These are phyloP conservation scores for Formica aserva DNA, from an alignment of 2,888 invertebrate species.

Conservation along the genomic window DNA sequence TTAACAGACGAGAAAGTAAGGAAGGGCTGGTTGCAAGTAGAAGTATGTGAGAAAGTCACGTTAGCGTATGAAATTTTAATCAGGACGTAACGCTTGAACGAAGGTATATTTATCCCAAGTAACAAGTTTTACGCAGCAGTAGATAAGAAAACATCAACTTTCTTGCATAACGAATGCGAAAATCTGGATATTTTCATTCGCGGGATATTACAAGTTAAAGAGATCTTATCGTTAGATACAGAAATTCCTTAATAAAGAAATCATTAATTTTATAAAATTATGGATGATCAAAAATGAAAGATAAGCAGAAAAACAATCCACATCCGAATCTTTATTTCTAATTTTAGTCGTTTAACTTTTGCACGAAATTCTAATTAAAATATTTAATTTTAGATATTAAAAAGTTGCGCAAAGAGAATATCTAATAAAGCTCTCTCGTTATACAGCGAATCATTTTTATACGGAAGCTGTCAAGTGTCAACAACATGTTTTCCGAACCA, in stretches of 20 bases:
- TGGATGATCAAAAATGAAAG: not conserved
- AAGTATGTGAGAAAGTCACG: constrained; percentile 39
- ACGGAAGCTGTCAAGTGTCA: not conserved
- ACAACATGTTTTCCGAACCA: not conserved
- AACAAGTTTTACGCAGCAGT: constrained; percentile 23
- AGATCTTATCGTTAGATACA: not conserved
- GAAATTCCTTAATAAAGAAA: not conserved
- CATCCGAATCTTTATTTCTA: not conserved
- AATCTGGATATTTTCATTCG: constrained; percentile 25
- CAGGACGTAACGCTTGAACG: constrained; percentile 46
- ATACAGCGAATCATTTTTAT: not conserved
- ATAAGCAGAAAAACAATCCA: not conserved
- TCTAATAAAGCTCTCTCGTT: not conserved
- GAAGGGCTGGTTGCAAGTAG: constrained; percentile 13
- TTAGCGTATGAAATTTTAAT: constrained; percentile 45
- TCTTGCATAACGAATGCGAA: constrained; percentile 38
- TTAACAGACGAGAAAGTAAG: constrained; percentile 43
- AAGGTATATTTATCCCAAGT: constrained; percentile 30
- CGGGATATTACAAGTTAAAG: not conserved
- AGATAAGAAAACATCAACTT: not conserved
- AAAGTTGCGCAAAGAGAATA: not conserved
- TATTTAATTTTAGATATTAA: not conserved
- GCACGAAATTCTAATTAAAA: not conserved
- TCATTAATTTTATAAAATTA: not conserved
- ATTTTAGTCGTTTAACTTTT: not conserved